Percentiles rank a stretch among this genome's conserved stretches.
These are phyloP conservation scores for Cyprinodon diabolis DNA, from an alignment of 2,797 vertebrate genomes.

Conservation along the genomic window DNA sequence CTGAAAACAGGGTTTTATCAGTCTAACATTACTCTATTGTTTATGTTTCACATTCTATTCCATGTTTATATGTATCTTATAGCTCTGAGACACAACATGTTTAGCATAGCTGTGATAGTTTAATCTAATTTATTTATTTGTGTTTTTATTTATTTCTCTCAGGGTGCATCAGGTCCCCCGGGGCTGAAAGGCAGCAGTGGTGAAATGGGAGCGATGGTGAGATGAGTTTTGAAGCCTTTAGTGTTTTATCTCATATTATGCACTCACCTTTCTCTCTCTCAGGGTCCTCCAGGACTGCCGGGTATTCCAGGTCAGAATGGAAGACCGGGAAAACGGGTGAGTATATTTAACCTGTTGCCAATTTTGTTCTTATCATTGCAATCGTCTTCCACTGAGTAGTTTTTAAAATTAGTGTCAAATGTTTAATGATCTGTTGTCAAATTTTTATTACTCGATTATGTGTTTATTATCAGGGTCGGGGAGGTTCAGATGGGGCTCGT, in stretches of 20 bases:
- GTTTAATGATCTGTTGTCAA: not conserved
- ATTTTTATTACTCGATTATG: not conserved
- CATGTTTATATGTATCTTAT: no score
- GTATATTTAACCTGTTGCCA: constrained; percentile 18
- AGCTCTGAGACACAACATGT: no score
- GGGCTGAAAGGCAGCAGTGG: constrained; percentile 90
- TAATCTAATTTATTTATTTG: not conserved
- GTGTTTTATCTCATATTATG: not conserved
- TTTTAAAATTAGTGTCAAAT: not conserved
- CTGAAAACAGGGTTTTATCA: no score
- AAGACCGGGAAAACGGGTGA: constrained; percentile 90
- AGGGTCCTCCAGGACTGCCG: constrained; percentile 88
- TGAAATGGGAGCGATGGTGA: constrained; percentile 87
- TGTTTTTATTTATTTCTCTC: constrained; percentile 5
- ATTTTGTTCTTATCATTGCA: not conserved
- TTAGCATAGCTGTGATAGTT: no score
- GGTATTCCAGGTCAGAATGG: constrained; percentile 87
- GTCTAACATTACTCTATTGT: no score
- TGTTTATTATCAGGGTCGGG: constrained; percentile 83
- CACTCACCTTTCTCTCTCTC: constrained; percentile 6
- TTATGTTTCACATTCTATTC: no score
- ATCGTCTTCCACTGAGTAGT: not conserved
- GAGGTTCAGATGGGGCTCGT: constrained; percentile 88
- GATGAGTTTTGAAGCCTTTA: constrained; percentile 36
- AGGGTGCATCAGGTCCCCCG: constrained; percentile 86